Evolutionary conservation across 2,888 invertebrate genomes (phyloP).

Genomic region (Ennomos quercinarius): DNA sequence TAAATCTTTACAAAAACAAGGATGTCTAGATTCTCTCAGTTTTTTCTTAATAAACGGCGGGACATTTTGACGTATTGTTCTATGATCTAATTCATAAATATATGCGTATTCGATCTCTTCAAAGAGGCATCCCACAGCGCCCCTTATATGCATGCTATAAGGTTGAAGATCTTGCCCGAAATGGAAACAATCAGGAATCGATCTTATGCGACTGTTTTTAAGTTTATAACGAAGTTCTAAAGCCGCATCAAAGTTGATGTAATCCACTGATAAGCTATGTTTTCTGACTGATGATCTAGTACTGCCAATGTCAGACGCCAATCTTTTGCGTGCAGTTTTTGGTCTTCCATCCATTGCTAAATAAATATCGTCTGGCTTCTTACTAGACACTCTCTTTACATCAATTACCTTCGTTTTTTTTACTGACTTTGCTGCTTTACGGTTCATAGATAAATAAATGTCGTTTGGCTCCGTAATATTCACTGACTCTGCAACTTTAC

Average conservation of each 20-base stretch:
- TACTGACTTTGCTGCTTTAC: no score
- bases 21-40: conserved; percentile 52
- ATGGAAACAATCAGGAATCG: conserved; percentile 44
- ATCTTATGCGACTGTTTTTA: conserved; percentile 29
- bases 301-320: conserved; percentile 14
- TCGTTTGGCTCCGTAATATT: no score
- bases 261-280: conserved; percentile 29
- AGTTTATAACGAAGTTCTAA: conserved; percentile 8
- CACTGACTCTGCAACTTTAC: no score
- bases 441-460: conserved; percentile 6
- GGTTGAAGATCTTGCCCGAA: conserved; percentile 40
- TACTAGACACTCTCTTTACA: no score
- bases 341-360: background rate
- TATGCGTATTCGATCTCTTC: conserved; percentile 53
- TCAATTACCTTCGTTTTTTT: no score
- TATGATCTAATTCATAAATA: conserved; percentile 58
- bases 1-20: conserved; percentile 62
- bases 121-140: conserved; percentile 60
- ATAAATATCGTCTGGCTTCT: conserved; percentile 2
- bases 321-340: conserved; percentile 10
- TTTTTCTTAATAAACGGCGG: conserved; percentile 62
- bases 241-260: conserved; percentile 19
- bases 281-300: conserved; percentile 1
- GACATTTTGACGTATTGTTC: conserved; percentile 45
- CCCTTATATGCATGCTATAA: conserved; percentile 54